phyloP scores from a whole-genome alignment of 1,140 invertebrate genomes.

The Ooceraea biroi region DNA sequence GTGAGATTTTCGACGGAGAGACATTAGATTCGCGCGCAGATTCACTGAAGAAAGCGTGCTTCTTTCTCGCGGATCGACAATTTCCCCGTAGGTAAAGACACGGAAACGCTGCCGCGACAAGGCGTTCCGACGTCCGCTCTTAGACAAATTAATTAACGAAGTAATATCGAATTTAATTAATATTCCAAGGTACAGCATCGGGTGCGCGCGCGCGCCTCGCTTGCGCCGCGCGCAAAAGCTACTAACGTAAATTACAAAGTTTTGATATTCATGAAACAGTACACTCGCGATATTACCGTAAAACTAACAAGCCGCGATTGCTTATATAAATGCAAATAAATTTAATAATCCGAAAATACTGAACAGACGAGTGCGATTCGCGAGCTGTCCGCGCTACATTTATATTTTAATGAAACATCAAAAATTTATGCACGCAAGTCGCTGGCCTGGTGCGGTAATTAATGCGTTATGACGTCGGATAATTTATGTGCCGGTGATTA shows the following conservation, averaged over 20 bases:
- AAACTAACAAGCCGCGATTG: constrained; percentile 58
- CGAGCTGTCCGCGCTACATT: not conserved
- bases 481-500: not conserved
- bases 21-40: constrained; percentile 13
- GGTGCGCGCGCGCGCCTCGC: constrained; percentile 24
- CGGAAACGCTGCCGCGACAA: constrained; percentile 46
- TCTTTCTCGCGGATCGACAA: constrained; percentile 34
- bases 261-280: constrained; percentile 64
- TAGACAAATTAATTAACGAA: constrained; percentile 63
- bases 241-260: constrained; percentile 62
- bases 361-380: constrained; percentile 26
- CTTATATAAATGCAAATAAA: constrained; percentile 64
- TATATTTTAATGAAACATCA: constrained; percentile 40
- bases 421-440: constrained; percentile 7
- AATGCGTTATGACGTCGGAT: not conserved
- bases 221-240: constrained; percentile 47
- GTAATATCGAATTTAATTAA: constrained; percentile 64
- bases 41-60: constrained; percentile 9
- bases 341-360: constrained; percentile 59
- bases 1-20: constrained; percentile 2
- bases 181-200: constrained; percentile 50
- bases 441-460: not conserved
- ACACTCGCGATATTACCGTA: constrained; percentile 56
- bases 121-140: constrained; percentile 42
- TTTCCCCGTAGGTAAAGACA: constrained; percentile 40